Conservation (phyloP, 2,888 invertebrate genomes). For the Dryobotodes eremita region DNA sequence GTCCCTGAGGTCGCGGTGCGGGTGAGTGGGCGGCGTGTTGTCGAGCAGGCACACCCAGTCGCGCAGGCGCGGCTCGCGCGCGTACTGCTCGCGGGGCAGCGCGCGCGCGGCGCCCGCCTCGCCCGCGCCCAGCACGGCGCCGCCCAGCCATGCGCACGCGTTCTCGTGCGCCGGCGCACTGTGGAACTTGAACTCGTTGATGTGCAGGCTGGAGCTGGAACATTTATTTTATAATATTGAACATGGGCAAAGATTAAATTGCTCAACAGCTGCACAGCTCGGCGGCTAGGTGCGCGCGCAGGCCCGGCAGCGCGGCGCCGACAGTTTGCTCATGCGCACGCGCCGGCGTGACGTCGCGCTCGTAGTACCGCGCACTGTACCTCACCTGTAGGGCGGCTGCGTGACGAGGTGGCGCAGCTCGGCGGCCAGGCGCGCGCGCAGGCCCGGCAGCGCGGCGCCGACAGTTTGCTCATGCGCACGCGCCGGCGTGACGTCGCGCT, state of each 20-base stretch:
- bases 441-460: no score
- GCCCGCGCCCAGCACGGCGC: slow-evolving; percentile 91
- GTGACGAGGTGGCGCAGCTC: no score
- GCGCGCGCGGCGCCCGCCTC: slow-evolving; percentile 92
- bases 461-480: no score
- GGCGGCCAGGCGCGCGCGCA: no score
- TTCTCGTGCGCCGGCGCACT: slow-evolving; percentile 94
- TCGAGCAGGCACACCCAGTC: slow-evolving; percentile 95
- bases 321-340: no score
- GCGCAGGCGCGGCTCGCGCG: slow-evolving; percentile 93
- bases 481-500: no score
- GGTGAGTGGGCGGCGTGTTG: slow-evolving; percentile 86
- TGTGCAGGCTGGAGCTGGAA: slow-evolving; percentile 70
- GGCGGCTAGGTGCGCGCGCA: no score
- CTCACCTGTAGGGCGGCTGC: no score
- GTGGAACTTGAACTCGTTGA: slow-evolving; percentile 93
- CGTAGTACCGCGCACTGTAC: no score
- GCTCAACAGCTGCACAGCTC: no score
- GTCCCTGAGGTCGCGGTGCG: slow-evolving; percentile 67
- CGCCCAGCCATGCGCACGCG: slow-evolving; percentile 95
- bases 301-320: no score
- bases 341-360: no score
- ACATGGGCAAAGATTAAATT: background rate
- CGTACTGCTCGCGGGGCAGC: slow-evolving; percentile 94
- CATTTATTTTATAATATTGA: background rate